Evolutionary conservation across 2,797 vertebrate species (phyloP), one percentile per base, ranked within the genome.

Genomic region (Diplodus sargus): DNA sequence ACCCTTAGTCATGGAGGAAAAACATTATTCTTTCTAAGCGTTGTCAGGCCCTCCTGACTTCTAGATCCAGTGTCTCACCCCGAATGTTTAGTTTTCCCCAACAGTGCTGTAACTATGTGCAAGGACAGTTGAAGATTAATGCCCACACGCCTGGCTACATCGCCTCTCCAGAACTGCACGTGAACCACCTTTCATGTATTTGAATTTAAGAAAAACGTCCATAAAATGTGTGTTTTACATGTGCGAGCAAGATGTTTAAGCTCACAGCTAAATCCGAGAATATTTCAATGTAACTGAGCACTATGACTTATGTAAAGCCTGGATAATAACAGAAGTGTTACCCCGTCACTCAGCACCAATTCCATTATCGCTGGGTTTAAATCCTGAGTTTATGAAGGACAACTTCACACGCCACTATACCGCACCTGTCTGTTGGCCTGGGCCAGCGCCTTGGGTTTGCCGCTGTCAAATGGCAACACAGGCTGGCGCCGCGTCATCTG

Each of bases 401-500:
- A 54, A 39, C 16, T 25, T 58, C 17, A 70, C 7, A 54, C 23
- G 48, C 5, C 39, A 52, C 42, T 13, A 43, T 17, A 54, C 54
- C 2, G n/a, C 77, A 99, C 98, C 97, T 98, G 97, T 95, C 96
- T 96, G 88, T 96, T 97, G 85, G 94, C 89, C 85, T 95, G 96
- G 83, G 93, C 84, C 0, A 91, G 47, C 52, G 96, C 95, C 88
- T 98, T 98, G n/a, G 89, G 95, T 93, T 98, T 99, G 89, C 96
- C 93, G 70, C 94, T 94, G 76, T 99, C 98, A n/a, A 96, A 97
- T 0, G 96, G 93, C 63, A 95, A 74, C 74, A 94, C 87, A 4
- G 97, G 95, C 92, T 97, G 96, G 42, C 97, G 96, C 70, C 97
- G 94, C 78, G 96, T 95, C 97, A 99, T 98, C 93, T 98, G 96